A percentile compares a stretch with the other conserved stretches of the same genome.
Evolutionary conservation across 2,113 vertebrate genomes (phyloP).

Genomic region (Junco hyemalis): DNA sequence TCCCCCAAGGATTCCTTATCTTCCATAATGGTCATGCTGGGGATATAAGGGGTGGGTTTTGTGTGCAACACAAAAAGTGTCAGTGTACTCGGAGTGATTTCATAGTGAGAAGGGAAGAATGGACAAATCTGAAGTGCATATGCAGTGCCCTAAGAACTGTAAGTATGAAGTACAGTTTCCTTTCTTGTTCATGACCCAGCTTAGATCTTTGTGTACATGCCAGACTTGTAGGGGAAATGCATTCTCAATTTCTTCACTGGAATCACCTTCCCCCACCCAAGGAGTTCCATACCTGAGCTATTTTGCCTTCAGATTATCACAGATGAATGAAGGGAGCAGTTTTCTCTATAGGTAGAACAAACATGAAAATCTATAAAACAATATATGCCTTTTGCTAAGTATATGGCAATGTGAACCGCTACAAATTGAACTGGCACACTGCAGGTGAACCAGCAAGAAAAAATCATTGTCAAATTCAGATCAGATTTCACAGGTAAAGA

Average conservation of each 20-base stretch:
- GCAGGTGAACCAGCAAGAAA: not conserved
- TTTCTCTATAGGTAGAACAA: not conserved
- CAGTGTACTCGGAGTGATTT: not conserved
- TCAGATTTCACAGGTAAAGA: not conserved
- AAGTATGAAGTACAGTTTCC: not conserved
- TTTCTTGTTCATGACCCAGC: not conserved
- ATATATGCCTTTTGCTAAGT: not conserved
- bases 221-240: not conserved
- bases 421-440: not conserved
- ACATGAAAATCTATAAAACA: not conserved
- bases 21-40: not conserved
- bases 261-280: not conserved
- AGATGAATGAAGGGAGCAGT: not conserved
- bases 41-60: not conserved
- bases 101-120: not conserved
- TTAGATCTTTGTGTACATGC: not conserved
- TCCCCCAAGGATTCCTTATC: not conserved
- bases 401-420: rapidly evolving
- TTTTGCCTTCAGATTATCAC: not conserved
- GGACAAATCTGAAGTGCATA: not conserved
- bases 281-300: not conserved
- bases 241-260: not conserved
- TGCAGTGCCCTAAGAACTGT: not conserved
- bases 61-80: not conserved
- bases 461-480: not conserved